Evolutionary conservation across 2,888 invertebrate genomes (phyloP).

Genomic region (Dichetophora obliterata): DNA sequence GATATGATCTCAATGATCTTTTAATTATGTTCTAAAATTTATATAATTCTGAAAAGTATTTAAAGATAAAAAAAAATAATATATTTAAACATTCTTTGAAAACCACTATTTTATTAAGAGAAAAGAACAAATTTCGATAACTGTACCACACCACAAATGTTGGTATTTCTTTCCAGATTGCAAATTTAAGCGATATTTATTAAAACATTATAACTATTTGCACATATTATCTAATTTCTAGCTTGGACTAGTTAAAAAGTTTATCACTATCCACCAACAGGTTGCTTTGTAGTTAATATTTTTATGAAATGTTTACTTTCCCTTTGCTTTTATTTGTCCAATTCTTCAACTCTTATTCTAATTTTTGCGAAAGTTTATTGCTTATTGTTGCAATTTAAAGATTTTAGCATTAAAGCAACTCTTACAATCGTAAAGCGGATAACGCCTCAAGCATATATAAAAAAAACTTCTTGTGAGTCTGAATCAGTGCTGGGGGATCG

Average conservation of each 20-base stretch:
- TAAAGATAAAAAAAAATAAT: too few relatives aligned
- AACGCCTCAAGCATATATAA: not conserved
- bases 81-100: too few relatives aligned
- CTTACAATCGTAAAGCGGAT: not conserved
- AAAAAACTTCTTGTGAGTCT: not conserved
- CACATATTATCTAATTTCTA: not conserved
- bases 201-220: not conserved
- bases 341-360: constrained; percentile 35
- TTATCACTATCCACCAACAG: not conserved
- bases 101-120: too few relatives aligned
- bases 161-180: too few relatives aligned
- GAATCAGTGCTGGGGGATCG: too few relatives aligned
- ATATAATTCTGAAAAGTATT: too few relatives aligned
- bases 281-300: not conserved
- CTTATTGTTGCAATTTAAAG: constrained; percentile 2
- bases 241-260: too few relatives aligned
- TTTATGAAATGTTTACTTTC: constrained; percentile 27
- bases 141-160: too few relatives aligned
- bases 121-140: too few relatives aligned
- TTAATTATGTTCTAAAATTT: too few relatives aligned
- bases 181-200: not conserved
- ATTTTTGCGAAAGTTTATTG: constrained; percentile 29
- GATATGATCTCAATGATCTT: too few relatives aligned
- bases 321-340: constrained; percentile 23
- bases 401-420: not conserved